Base-by-base conservation (phyloP, 2,888 invertebrate genomes). In the Heliconius aoede region DNA sequence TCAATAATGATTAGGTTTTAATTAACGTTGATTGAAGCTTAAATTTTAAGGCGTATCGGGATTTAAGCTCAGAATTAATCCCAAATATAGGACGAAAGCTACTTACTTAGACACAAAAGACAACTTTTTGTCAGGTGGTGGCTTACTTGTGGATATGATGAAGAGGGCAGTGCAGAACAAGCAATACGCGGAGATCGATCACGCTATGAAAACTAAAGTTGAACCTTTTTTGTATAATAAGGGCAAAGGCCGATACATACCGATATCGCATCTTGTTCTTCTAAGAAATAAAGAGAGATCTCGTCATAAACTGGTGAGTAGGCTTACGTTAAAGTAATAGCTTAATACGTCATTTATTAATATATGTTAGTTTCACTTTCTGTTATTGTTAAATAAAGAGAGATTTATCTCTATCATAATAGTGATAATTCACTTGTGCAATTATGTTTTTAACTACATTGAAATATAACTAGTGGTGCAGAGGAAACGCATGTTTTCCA, bases 161-260 rank as follows among this genome's bases (percentile, higher is more conserved):
- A 98, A 98, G 89, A 95, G 98, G 82, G 98, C 98, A 0, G 95
- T 97, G 2, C 98, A 98, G 86, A 98, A 97, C 82, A 98, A 98
- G 88, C 98, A 98, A 86, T 98, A 96, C 84, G 97, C 98, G 0
- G 98, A 99, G 91, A 95, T 99, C 79, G 99, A 99, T 90, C 97
- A 98, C 88, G 97, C 98, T 0, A 98, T 99, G 76, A 97, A 97
- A 89, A 97, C 97, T 0, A 98, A 98, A 88, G 98, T 99, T 21
- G 97, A 97, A 84, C 98, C 98, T 1, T 99, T 98, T 89, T 92
- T 99, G 30, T 99, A 99, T 90, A 98, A 99, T 88, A 97, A 97
- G 86, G 99, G 99, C 4, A 96, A 96, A 83, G 99, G 99, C 0
- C 97, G 97, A 77, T 97, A 98, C 90, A 97, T 99, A 84, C 98